Conservation (phyloP, 1,140 invertebrate species). For the Drosophila baimaii region DNA sequence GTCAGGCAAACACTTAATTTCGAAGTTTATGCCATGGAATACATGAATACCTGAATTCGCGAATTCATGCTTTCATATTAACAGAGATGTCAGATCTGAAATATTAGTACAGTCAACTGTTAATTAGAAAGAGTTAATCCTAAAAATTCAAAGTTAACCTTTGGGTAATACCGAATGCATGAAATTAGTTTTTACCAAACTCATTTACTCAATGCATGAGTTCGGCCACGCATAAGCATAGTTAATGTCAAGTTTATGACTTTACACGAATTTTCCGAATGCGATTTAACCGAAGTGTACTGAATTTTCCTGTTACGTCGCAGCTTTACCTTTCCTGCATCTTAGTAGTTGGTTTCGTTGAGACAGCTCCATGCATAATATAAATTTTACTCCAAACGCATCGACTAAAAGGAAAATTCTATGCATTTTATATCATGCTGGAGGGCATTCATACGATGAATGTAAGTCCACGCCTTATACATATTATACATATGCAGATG, state of each 20-base stretch:
- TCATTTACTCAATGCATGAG: too few relatives aligned
- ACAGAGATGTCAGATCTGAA: too few relatives aligned
- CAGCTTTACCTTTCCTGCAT: conserved; percentile 6
- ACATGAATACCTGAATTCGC: too few relatives aligned
- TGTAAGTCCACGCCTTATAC: conserved; percentile 34
- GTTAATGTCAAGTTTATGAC: neutral
- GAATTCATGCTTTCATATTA: too few relatives aligned
- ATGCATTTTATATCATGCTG: conserved; percentile 75
- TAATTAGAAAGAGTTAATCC: too few relatives aligned
- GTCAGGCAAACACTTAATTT: neutral
- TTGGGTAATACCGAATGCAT: too few relatives aligned
- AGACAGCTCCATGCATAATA: conserved; percentile 69
- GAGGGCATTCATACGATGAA: conserved; percentile 50
- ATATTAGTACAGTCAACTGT: too few relatives aligned
- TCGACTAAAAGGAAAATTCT: conserved; percentile 75
- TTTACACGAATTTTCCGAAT: conserved; percentile 1
- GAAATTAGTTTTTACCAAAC: too few relatives aligned
- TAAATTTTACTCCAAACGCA: conserved; percentile 73
- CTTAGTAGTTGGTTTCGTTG: conserved; percentile 26
- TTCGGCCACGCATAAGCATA: too few relatives aligned
- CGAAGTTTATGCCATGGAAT: too few relatives aligned
- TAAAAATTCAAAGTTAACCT: too few relatives aligned
- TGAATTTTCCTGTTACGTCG: conserved; percentile 10
- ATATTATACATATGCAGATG: conserved; percentile 48
- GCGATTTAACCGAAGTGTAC: neutral